Conservation (phyloP, 1,140 invertebrate genomes). For the Sipha flava region DNA sequence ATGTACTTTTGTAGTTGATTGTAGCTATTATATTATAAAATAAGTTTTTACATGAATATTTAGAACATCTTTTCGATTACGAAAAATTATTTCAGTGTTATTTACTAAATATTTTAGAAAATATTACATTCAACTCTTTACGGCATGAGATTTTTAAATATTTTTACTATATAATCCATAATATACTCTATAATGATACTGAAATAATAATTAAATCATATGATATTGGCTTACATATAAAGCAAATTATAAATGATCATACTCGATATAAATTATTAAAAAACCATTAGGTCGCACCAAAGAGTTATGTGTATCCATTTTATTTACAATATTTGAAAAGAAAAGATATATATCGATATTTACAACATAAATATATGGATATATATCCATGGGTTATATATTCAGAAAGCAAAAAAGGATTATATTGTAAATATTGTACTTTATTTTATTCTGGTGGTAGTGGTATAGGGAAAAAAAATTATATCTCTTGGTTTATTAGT, state of each 20-base stretch:
- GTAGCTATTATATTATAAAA: too few species aligned
- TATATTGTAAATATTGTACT: slow-evolving; percentile 38
- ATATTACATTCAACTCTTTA: too few species aligned
- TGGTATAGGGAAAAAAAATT: slow-evolving; percentile 35
- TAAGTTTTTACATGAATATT: too few species aligned
- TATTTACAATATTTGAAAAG: not conserved
- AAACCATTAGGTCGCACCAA: slow-evolving; percentile 20
- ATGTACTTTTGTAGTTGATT: too few species aligned
- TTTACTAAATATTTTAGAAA: too few species aligned
- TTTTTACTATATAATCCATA: too few species aligned
- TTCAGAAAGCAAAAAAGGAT: slow-evolving; percentile 33
- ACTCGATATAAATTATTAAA: not conserved
- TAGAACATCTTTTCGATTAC: too few species aligned
- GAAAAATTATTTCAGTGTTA: too few species aligned
- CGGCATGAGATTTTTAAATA: too few species aligned
- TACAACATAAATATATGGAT: slow-evolving; percentile 24
- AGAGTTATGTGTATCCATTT: not conserved
- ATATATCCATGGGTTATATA: slow-evolving; percentile 37
- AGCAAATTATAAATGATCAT: not conserved
- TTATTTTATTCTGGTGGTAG: slow-evolving; percentile 32
- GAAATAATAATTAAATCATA: too few species aligned
- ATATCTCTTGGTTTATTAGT: slow-evolving; percentile 34
- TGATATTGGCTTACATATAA: too few species aligned
- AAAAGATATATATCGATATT: slow-evolving; percentile 1
- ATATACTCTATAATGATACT: too few species aligned